These are phyloP conservation scores for Romanogobio albipinnatus DNA, from an alignment of 2,113 vertebrate genomes.

Conservation along the genomic window DNA sequence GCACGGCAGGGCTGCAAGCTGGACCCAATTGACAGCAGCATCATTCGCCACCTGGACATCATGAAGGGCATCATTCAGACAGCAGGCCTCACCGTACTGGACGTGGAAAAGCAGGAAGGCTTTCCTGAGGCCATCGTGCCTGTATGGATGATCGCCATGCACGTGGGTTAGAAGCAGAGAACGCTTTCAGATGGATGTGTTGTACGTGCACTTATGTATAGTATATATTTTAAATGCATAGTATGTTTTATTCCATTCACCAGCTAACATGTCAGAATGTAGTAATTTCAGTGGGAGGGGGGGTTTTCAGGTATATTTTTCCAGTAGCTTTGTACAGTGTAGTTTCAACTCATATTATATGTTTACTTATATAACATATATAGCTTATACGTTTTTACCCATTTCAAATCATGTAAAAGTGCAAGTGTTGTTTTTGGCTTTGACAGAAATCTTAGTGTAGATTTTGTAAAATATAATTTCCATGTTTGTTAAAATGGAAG, in stretches of 20 bases:
- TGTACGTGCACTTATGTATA: neutral
- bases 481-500: neutral
- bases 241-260: neutral
- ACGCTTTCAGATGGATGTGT: neutral
- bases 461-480: neutral
- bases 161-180: neutral
- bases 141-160: slow-evolving; percentile 92
- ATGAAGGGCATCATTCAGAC: slow-evolving; percentile 83
- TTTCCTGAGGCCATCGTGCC: slow-evolving; percentile 91
- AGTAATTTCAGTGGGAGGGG: too few species aligned
- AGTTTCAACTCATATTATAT: too few species aligned
- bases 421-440: neutral
- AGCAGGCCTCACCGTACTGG: slow-evolving; percentile 85
- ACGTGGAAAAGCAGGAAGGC: slow-evolving; percentile 82
- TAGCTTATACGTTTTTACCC: too few species aligned
- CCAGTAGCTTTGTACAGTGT: neutral
- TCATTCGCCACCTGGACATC: slow-evolving; percentile 90
- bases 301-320: neutral
- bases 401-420: neutral
- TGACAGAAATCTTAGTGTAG: neutral
- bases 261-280: neutral
- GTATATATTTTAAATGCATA: slow-evolving; percentile 1
- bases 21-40: slow-evolving; percentile 88
- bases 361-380: too few species aligned
- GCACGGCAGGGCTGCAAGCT: slow-evolving; percentile 88